Conservation (phyloP, 2,113 vertebrate species). For the Origma solitaria region DNA sequence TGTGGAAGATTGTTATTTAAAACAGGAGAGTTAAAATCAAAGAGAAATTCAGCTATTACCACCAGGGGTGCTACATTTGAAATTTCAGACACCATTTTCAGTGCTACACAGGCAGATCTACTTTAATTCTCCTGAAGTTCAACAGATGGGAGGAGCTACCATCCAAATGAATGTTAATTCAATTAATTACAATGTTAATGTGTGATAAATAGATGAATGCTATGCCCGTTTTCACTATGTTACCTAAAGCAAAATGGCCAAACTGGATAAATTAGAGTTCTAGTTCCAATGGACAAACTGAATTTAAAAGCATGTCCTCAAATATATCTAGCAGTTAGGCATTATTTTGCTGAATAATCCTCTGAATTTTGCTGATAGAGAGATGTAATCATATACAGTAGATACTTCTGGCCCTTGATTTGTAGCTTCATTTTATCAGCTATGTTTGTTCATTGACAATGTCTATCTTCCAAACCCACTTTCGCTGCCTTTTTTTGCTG, state of each 20-base stretch:
- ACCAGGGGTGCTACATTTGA: not conserved
- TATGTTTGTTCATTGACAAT: fast-evolving
- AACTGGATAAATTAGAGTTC: not conserved
- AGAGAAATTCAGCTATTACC: not conserved
- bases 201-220: not conserved
- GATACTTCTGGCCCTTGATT: not conserved
- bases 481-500: not conserved
- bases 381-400: not conserved
- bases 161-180: not conserved
- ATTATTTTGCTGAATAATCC: not conserved
- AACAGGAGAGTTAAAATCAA: not conserved
- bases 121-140: not conserved
- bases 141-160: not conserved
- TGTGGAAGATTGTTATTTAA: not conserved
- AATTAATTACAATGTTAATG: not conserved
- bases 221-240: not conserved
- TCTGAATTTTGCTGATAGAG: not conserved
- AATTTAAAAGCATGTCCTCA: not conserved
- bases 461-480: not conserved
- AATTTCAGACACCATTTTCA: not conserved
- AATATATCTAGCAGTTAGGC: not conserved
- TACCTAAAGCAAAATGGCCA: not conserved
- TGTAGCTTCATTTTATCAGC: not conserved
- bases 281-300: not conserved
- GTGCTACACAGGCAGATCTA: not conserved